A percentile compares a stretch with the other conserved stretches of the same genome.
Evolutionary conservation across 1,140 invertebrate species (phyloP).

Genomic region (Temnothorax longispinosus): DNA sequence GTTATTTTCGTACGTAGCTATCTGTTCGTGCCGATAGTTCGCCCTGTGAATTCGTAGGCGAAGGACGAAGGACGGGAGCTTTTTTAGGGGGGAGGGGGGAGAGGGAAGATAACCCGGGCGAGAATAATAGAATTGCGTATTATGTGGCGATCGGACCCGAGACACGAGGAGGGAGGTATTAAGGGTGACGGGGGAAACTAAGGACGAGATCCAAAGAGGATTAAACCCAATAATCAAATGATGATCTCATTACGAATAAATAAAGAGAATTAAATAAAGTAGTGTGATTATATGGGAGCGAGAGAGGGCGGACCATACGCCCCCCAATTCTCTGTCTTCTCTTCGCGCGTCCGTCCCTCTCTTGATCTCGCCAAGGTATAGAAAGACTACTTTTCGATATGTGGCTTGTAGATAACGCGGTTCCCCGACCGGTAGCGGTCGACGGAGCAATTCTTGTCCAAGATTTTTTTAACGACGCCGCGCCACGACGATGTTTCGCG

Average conservation of each 20-base stretch:
- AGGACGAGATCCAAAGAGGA: constrained; percentile 86
- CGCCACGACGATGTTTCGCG: constrained; percentile 46
- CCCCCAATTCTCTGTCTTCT: constrained; percentile 24
- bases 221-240: constrained; percentile 86
- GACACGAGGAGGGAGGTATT: constrained; percentile 62
- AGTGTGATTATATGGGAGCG: constrained; percentile 78
- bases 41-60: constrained; percentile 24
- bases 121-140: constrained; percentile 35
- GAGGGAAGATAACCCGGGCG: background rate
- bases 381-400: constrained; percentile 24
- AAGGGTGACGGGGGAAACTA: constrained; percentile 75
- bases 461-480: constrained; percentile 56
- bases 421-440: constrained; percentile 47
- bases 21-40: constrained; percentile 56
- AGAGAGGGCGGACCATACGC: constrained; percentile 37
- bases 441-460: constrained; percentile 53
- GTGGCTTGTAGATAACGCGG: constrained; percentile 70
- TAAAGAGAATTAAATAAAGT: constrained; percentile 84
- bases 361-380: background rate
- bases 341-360: constrained; percentile 18
- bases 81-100: background rate
- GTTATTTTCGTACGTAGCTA: constrained; percentile 35
- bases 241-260: constrained; percentile 86
- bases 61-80: constrained; percentile 13
- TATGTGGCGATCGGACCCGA: constrained; percentile 68